Base-by-base conservation (phyloP, 1,140 invertebrate genomes). In the Drosophila pseudoobscura region DNA sequence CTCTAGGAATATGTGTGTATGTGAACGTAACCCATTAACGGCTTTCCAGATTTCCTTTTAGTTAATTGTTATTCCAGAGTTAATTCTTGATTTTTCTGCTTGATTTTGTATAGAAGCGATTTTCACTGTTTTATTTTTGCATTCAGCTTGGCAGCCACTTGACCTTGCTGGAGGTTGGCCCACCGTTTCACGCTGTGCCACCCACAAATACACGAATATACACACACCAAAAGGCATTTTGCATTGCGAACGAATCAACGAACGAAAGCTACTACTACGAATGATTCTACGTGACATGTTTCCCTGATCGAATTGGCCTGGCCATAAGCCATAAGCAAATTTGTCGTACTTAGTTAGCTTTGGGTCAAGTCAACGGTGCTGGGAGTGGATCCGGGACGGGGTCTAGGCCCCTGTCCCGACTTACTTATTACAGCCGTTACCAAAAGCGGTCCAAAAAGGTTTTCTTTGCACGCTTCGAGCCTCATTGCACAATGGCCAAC, bases 161-260 rank as follows among this genome's bases (percentile, higher is more conserved):
- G 82, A 85, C 82, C 82, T 85, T 85, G 78, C 75, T 52, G 84
- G 69, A 85, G 83, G 83, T 85, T 76, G 83, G 61, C 65, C 45
- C 61, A 31, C 29, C 7, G 35, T 13, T 39, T 39, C 35, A 39
- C 35, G 35, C 35, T 39, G 35, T 13, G 35, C 5, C 5, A 9
- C 35, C 46, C 2, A 20, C 20, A 13, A 47, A 39, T 8, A 26
- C 15, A 53, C 24, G 4, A 11, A 26, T 15, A 53, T 65, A 75
- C 72, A 78, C 71, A 78, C 60, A 57, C 57, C 71, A 70, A 84
- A 78, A 66, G 62, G 59, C 77, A 56, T 80, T 72, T 80, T 75
- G 69, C 83, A 85, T 80, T 85, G 80, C 59, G 78, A 82, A 45
- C 83, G 69, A 88, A 80, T 73, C 68, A 63, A 74, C 71, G 80